Evolutionary conservation across 2,888 invertebrate species (phyloP).

Genomic region (Nyleta sp.): DNA sequence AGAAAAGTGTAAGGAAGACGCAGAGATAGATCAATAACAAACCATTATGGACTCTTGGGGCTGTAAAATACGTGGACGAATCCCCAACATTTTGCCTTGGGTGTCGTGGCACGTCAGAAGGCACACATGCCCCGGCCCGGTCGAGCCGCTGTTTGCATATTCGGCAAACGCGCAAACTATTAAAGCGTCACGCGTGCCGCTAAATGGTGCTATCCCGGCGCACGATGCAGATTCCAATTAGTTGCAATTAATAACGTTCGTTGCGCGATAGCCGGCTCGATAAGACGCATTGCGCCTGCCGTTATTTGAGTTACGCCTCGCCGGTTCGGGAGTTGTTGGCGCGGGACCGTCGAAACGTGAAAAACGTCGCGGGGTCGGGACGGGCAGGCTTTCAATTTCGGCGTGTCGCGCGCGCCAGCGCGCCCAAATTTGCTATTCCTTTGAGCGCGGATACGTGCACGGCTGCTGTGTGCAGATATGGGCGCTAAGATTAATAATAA

Average conservation of each 20-base stretch:
- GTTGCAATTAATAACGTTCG: conserved; percentile 34
- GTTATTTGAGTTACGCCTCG: not conserved
- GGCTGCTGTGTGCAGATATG: too few species aligned
- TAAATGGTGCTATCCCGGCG: conserved; percentile 31
- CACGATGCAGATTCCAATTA: conserved; percentile 38
- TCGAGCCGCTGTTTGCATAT: conserved; percentile 32
- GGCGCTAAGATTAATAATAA: too few species aligned
- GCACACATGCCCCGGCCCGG: not conserved
- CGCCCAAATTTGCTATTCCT: too few species aligned
- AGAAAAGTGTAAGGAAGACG: conserved; percentile 76
- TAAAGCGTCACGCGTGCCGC: conserved; percentile 43
- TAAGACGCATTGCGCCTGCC: too few species aligned
- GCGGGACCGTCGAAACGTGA: too few species aligned
- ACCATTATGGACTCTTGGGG: conserved; percentile 77
- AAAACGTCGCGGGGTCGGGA: too few species aligned
- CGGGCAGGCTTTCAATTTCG: too few species aligned
- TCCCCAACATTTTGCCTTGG: conserved; percentile 17
- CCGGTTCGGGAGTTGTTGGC: not conserved
- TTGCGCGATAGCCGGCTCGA: not conserved
- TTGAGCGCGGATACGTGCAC: too few species aligned
- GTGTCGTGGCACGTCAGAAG: conserved; percentile 28
- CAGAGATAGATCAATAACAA: conserved; percentile 80
- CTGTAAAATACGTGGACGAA: conserved; percentile 54
- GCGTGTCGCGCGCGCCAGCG: too few species aligned
- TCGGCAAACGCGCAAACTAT: conserved; percentile 10